Evolutionary conservation across 2,113 vertebrate species (phyloP).

Genomic region (Gnathonemus echidnorhynchus): DNA sequence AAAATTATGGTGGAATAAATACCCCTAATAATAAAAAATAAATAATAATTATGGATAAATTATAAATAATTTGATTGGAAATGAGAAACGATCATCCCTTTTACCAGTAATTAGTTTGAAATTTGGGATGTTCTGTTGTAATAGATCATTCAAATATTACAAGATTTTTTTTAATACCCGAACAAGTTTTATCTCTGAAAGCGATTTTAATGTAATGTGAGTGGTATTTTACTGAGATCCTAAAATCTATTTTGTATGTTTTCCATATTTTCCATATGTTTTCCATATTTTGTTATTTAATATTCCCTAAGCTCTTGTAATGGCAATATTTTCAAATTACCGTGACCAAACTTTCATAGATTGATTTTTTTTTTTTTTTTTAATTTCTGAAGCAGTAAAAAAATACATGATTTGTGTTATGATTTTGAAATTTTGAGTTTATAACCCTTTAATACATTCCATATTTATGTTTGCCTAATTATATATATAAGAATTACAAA

Average conservation of each 20-base stretch:
- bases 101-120: constrained; percentile 7
- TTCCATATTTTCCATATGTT: not conserved
- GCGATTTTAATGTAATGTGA: not conserved
- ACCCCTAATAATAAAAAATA: not conserved
- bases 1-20: not conserved
- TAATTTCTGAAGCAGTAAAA: not conserved
- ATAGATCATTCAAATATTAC: not conserved
- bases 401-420: not conserved
- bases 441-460: not conserved
- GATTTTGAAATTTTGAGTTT: not conserved
- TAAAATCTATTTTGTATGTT: not conserved
- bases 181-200: not conserved
- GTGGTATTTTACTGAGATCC: not conserved
- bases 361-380: not conserved
- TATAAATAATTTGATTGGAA: not conserved
- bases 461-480: not conserved
- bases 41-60: not conserved
- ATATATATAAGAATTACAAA: not conserved
- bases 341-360: not conserved
- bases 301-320: not conserved
- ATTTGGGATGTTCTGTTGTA: not conserved
- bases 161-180: not conserved
- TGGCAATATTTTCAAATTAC: not conserved
- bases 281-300: not conserved
- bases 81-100: not conserved